phyloP scores from a whole-genome alignment of 2,113 vertebrate genomes.

The Serilophus lunatus region DNA sequence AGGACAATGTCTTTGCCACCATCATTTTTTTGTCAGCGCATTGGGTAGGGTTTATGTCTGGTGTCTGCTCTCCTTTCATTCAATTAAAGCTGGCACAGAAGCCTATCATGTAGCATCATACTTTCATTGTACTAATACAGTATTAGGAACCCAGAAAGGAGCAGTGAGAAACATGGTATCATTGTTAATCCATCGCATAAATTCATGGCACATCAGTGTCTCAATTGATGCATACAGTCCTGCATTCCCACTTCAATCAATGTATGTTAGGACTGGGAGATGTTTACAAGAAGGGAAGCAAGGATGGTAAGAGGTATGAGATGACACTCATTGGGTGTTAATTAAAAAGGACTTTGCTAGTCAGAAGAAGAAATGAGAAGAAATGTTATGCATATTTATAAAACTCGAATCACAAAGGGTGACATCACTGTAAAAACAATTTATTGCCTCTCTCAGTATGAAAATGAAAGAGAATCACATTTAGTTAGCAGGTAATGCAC shows the following conservation, averaged over 20 bases:
- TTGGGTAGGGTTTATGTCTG: neutral
- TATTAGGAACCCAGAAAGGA: neutral
- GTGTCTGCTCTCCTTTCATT: neutral
- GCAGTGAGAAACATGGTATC: neutral
- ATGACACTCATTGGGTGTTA: neutral
- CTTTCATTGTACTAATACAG: neutral
- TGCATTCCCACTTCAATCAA: neutral
- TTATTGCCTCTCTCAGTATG: neutral
- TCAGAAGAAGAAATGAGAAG: neutral
- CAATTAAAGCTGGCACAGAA: neutral
- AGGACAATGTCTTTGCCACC: neutral
- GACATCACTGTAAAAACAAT: neutral
- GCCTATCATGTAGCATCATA: fast-evolving
- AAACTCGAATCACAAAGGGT: neutral
- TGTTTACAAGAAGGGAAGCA: neutral
- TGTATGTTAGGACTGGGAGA: neutral
- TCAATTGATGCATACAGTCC: neutral
- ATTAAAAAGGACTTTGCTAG: neutral
- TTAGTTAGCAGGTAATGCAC: neutral
- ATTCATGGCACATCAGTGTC: fast-evolving
- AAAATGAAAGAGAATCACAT: neutral
- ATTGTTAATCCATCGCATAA: neutral
- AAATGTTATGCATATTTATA: neutral
- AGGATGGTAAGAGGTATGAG: neutral
- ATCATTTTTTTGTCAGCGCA: neutral